Evolutionary conservation across 2,113 vertebrate genomes (phyloP).

Genomic region (Microcebus griseorufus): DNA sequence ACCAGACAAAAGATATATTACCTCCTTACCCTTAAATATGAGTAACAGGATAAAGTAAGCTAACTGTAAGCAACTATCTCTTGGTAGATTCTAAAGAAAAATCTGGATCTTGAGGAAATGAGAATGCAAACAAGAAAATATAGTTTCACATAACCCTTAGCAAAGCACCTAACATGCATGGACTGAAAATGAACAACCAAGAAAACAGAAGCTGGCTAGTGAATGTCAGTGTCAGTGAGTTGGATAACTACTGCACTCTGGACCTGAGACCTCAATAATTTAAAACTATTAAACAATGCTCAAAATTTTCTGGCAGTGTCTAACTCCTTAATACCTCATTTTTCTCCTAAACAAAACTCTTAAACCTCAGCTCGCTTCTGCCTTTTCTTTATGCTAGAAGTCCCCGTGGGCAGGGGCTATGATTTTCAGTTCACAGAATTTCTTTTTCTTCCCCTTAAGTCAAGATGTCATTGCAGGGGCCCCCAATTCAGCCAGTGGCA

Average conservation of each 20-base stretch:
- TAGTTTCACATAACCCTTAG: constrained; percentile 10
- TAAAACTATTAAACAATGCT: background rate
- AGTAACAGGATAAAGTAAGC: background rate
- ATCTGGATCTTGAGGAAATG: background rate
- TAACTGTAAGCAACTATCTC: background rate
- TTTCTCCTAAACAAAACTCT: constrained; percentile 45
- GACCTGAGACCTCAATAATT: background rate
- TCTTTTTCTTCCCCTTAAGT: constrained; percentile 65
- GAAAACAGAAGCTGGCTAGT: background rate
- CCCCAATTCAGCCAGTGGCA: constrained; percentile 60
- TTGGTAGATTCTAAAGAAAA: background rate
- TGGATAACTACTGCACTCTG: background rate
- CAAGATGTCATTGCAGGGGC: constrained; percentile 66
- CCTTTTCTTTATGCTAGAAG: constrained; percentile 61
- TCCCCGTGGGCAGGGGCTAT: constrained; percentile 41
- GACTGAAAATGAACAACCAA: background rate
- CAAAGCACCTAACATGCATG: background rate
- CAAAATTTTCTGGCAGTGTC: background rate
- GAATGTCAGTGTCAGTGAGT: background rate
- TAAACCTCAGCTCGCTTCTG: constrained; percentile 5
- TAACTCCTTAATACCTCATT: constrained; percentile 37
- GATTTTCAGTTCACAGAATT: constrained; percentile 66
- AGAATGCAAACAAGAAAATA: background rate
- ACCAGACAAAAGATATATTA: background rate
- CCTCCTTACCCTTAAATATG: background rate